These are phyloP conservation scores for Calidris pygmaea DNA, from an alignment of 2,113 vertebrate genomes.

Conservation along the genomic window DNA sequence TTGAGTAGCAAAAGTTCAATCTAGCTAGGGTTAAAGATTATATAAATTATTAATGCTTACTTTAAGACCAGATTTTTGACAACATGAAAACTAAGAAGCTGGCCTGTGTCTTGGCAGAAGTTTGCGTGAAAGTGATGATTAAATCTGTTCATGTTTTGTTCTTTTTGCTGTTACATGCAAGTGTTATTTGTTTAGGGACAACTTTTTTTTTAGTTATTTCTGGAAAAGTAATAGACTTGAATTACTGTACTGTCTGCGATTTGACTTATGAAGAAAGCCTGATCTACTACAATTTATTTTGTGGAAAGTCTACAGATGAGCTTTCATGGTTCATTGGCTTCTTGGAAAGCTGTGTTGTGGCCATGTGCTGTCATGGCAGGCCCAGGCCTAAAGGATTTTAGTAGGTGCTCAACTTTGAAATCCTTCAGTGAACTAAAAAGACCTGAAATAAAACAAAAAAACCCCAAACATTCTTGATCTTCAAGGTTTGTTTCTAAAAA, in stretches of 20 bases:
- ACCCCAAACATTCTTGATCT: accelerated
- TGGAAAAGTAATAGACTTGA: neutral
- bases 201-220: neutral
- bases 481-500: neutral
- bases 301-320: neutral
- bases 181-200: neutral
- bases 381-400: neutral
- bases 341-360: slow-evolving; percentile 6
- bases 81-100: neutral
- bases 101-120: neutral
- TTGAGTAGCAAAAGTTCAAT: neutral
- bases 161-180: neutral
- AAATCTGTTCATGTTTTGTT: neutral
- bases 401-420: neutral
- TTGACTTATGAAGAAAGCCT: neutral
- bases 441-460: neutral
- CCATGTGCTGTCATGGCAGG: neutral
- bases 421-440: neutral
- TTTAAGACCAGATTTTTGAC: neutral
- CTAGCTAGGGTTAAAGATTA: neutral
- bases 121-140: neutral
- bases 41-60: neutral
- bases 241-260: neutral
- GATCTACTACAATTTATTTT: neutral
- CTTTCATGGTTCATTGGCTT: slow-evolving; percentile 7